These are phyloP conservation scores for Amiota communis DNA, from an alignment of 2,888 invertebrate genomes.

Conservation along the genomic window DNA sequence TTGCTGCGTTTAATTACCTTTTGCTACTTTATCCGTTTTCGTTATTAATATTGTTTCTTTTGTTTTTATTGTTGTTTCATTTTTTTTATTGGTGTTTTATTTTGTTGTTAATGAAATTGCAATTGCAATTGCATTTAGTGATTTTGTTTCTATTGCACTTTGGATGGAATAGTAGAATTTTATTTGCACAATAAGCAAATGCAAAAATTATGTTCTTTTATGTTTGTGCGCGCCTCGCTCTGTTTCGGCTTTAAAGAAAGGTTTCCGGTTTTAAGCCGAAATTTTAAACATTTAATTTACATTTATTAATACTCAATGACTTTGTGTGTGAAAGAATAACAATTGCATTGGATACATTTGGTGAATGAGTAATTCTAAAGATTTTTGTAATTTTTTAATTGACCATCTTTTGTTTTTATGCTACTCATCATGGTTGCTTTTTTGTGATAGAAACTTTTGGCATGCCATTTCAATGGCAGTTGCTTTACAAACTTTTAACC, in stretches of 20 bases:
- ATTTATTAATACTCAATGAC: too few species aligned
- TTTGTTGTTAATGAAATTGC: slow-evolving; percentile 61
- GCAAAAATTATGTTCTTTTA: slow-evolving; percentile 25
- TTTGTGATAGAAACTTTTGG: too few species aligned
- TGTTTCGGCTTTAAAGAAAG: slow-evolving; percentile 16
- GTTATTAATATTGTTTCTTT: not conserved
- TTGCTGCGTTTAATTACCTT: slow-evolving; percentile 43
- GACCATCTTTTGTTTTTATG: too few species aligned
- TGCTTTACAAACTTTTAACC: too few species aligned
- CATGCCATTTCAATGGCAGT: too few species aligned
- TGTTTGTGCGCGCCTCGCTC: slow-evolving; percentile 14
- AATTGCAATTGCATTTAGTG: slow-evolving; percentile 41
- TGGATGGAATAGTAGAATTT: slow-evolving; percentile 60
- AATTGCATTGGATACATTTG: too few species aligned
- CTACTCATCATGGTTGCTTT: too few species aligned
- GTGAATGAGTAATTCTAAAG: too few species aligned
- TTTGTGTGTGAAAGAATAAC: too few species aligned
- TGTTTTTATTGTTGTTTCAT: slow-evolving; percentile 46
- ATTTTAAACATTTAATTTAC: too few species aligned
- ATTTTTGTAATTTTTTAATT: too few species aligned
- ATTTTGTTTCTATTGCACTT: slow-evolving; percentile 8
- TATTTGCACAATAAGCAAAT: slow-evolving; percentile 61
- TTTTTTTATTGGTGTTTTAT: slow-evolving; percentile 24
- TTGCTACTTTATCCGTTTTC: not conserved
- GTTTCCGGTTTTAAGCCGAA: not conserved